These are phyloP conservation scores for Salticus scenicus DNA, from an alignment of 2,888 invertebrate species.

Conservation along the genomic window DNA sequence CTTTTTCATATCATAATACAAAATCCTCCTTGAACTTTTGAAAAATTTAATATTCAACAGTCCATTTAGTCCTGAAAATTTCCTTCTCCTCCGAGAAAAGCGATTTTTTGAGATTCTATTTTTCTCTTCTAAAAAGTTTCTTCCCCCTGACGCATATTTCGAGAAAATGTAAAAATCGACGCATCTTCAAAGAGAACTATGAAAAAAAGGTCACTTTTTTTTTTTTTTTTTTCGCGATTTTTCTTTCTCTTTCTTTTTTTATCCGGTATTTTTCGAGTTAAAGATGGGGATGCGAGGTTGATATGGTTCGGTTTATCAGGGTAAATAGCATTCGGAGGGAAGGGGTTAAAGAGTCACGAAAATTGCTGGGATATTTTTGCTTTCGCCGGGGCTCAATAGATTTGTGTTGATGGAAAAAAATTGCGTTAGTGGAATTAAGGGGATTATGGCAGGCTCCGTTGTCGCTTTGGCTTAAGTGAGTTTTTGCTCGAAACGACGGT, in stretches of 20 bases:
- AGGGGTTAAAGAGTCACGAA: slow-evolving; percentile 15
- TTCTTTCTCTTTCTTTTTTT: not conserved
- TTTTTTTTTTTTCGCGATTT: too few relatives aligned
- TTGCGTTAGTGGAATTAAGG: slow-evolving; percentile 44
- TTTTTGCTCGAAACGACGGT: not conserved
- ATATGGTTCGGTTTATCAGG: slow-evolving; percentile 17
- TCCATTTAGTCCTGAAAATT: slow-evolving; percentile 8
- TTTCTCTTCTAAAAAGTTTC: not conserved
- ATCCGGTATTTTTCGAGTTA: not conserved
- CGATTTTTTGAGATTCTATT: not conserved
- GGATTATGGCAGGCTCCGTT: slow-evolving; percentile 35
- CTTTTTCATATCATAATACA: too few relatives aligned
- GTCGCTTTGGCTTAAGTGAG: slow-evolving; percentile 32
- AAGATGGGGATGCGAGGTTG: not conserved
- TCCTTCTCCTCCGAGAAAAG: not conserved
- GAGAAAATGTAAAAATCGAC: slow-evolving; percentile 4
- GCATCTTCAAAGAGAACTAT: not conserved
- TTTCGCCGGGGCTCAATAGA: slow-evolving; percentile 33
- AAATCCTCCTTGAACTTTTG: not conserved
- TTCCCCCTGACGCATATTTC: slow-evolving; percentile 14
- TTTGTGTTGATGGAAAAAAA: slow-evolving; percentile 54
- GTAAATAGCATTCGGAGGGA: slow-evolving; percentile 15
- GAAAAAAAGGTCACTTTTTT: too few relatives aligned
- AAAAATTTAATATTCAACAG: slow-evolving; percentile 19
- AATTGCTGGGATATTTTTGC: not conserved